Conservation (phyloP, 2,113 vertebrate species). For the Otus sunia region DNA sequence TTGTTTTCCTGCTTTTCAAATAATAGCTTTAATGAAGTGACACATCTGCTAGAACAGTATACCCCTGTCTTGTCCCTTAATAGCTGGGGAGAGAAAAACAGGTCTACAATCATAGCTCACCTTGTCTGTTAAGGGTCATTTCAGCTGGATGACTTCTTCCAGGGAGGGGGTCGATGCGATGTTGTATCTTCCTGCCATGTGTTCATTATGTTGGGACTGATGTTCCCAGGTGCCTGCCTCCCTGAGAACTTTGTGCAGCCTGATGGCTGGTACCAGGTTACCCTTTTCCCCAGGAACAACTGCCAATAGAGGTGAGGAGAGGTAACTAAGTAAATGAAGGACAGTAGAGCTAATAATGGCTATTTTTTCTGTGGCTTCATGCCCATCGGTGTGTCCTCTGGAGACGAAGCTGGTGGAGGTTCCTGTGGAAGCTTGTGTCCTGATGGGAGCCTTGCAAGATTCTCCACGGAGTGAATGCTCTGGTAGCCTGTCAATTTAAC, state of each 20-base stretch:
- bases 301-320: not conserved
- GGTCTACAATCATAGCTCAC: not conserved
- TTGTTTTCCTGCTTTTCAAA: not conserved
- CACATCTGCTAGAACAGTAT: not conserved
- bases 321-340: not conserved
- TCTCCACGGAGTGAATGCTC: not conserved
- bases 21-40: not conserved
- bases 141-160: not conserved
- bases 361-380: not conserved
- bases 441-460: not conserved
- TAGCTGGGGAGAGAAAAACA: not conserved
- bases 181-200: not conserved
- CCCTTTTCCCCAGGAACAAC: not conserved
- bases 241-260: fast-evolving
- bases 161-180: not conserved
- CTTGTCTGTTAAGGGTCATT: not conserved
- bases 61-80: not conserved
- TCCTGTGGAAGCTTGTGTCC: not conserved
- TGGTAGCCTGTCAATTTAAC: not conserved
- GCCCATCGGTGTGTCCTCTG: not conserved
- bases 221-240: not conserved
- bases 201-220: fast-evolving
- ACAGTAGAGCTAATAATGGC: not conserved
- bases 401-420: not conserved
- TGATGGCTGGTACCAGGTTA: not conserved